A percentile compares a stretch with the other conserved stretches of the same genome.
Conservation (phyloP, 2,888 invertebrate species). For the Nudaria mundana region DNA sequence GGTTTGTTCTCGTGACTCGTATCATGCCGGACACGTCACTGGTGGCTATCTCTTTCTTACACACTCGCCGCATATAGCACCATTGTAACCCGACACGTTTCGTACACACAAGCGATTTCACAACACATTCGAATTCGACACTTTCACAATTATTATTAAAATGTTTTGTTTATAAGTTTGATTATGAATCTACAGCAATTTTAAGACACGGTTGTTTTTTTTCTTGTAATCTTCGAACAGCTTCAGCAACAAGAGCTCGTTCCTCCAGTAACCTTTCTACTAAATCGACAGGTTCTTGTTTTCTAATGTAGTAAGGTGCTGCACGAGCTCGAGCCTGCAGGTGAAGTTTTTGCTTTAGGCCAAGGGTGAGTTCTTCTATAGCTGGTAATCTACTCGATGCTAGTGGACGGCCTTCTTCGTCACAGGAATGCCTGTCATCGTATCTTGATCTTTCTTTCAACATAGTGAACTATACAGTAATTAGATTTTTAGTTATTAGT, state of each 20-base stretch:
- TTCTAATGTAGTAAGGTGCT: conserved; percentile 77
- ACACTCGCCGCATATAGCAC: conserved; percentile 80
- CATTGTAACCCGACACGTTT: conserved; percentile 81
- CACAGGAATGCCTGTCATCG: conserved; percentile 54
- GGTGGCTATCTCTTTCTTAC: conserved; percentile 70
- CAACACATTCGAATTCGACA: conserved; percentile 77
- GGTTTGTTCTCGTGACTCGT: conserved; percentile 78
- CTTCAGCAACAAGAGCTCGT: conserved; percentile 78
- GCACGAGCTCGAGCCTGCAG: conserved; percentile 76
- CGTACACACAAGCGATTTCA: conserved; percentile 80
- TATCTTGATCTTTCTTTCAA: conserved; percentile 73
- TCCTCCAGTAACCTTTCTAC: conserved; percentile 73
- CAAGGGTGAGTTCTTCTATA: conserved; percentile 74
- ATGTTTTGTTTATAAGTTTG: conserved; percentile 72
- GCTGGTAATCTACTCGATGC: conserved; percentile 66
- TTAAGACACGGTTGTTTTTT: conserved; percentile 75
- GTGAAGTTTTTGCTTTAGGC: conserved; percentile 78
- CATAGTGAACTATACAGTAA: conserved; percentile 50
- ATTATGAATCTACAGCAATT: conserved; percentile 78
- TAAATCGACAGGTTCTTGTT: conserved; percentile 78
- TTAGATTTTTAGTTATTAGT: conserved; percentile 28
- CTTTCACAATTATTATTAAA: conserved; percentile 81
- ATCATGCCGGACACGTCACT: conserved; percentile 76
- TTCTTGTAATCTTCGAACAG: conserved; percentile 76
- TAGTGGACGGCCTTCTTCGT: conserved; percentile 60